Evolutionary conservation across 2,113 vertebrate genomes (phyloP).

Genomic region (Psettodes erumei): DNA sequence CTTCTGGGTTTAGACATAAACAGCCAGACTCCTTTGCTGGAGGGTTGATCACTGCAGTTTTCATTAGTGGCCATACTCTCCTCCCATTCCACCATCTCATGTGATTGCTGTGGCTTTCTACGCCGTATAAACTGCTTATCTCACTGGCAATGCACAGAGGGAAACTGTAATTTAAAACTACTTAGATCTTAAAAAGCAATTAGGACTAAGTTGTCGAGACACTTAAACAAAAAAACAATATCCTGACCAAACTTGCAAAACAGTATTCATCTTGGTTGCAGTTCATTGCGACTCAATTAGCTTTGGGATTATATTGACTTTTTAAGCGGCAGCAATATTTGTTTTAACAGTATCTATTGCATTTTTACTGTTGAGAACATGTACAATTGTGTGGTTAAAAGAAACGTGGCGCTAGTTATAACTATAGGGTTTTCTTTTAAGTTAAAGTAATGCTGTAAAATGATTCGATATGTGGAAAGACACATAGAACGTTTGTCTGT

Average conservation of each 20-base stretch:
- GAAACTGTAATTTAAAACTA: background rate
- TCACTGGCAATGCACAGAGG: background rate
- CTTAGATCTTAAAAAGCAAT: background rate
- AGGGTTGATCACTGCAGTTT: background rate
- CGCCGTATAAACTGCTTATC: background rate
- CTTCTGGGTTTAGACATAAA: background rate
- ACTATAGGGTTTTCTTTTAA: no score
- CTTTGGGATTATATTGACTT: background rate
- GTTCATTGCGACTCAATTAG: background rate
- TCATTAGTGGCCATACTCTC: background rate
- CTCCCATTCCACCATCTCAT: background rate
- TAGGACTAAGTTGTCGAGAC: background rate
- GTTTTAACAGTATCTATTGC: background rate
- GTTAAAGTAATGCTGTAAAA: background rate
- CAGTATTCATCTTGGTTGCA: background rate
- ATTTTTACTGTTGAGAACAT: background rate
- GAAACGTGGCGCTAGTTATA: no score
- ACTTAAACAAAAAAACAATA: background rate
- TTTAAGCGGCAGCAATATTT: background rate
- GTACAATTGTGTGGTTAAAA: background rate
- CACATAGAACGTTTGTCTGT: no score
- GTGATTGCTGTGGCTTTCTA: background rate
- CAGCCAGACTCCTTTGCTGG: background rate
- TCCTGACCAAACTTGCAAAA: background rate
- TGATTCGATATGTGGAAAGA: background rate